Conservation (phyloP, 2,888 invertebrate species). For the Andrena bucephala region DNA sequence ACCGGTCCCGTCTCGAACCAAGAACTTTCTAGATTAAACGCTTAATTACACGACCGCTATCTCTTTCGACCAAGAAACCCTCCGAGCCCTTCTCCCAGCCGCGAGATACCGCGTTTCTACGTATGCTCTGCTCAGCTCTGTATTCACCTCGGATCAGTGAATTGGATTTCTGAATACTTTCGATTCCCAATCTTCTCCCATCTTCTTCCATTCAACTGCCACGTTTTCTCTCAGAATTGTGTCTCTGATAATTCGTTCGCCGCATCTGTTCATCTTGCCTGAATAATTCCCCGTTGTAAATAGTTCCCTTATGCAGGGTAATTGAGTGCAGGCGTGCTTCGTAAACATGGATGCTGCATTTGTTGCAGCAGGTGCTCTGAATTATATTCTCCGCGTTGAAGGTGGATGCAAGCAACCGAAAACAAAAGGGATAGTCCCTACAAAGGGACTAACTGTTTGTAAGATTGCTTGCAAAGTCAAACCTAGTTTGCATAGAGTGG, state of each 20-base stretch:
- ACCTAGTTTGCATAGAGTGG: neutral
- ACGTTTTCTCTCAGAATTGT: too few relatives aligned
- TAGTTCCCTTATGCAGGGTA: too few relatives aligned
- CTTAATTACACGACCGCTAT: conserved; percentile 76
- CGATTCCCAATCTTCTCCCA: too few relatives aligned
- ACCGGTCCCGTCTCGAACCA: conserved; percentile 64
- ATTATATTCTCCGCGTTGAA: conserved; percentile 1
- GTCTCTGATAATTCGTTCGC: too few relatives aligned
- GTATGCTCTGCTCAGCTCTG: neutral
- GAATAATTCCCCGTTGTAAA: too few relatives aligned
- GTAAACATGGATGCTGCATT: too few relatives aligned
- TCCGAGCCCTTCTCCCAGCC: conserved; percentile 26
- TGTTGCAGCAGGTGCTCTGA: neutral
- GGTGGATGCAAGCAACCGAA: conserved; percentile 2
- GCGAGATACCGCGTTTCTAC: conserved; percentile 5
- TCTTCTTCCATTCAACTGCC: too few relatives aligned
- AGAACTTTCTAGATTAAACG: conserved; percentile 78
- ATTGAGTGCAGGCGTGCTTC: too few relatives aligned
- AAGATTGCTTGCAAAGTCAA: neutral
- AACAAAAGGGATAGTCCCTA: too few relatives aligned
- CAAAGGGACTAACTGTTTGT: conserved; percentile 10
- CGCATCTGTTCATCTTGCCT: too few relatives aligned
- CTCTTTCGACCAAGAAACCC: conserved; percentile 62
- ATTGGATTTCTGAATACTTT: too few relatives aligned
- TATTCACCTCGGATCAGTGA: neutral